Evolutionary conservation across 1,140 invertebrate species (phyloP).

Genomic region (Oscheius sp.): DNA sequence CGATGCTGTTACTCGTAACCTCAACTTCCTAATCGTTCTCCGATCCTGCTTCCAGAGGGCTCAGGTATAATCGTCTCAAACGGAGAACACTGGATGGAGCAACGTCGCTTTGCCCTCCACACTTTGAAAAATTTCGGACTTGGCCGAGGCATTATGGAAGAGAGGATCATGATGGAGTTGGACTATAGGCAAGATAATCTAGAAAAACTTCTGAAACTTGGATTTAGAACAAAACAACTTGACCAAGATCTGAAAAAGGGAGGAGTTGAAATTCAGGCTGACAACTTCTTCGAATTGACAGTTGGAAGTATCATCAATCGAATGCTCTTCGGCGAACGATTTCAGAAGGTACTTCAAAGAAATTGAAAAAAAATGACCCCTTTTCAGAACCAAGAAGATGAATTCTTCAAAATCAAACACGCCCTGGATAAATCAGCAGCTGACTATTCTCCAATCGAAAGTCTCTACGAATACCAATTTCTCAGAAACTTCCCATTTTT

Average conservation of each 20-base stretch:
- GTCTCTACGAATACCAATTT: not conserved
- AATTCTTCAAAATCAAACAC: constrained; percentile 11
- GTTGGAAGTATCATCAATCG: constrained; percentile 34
- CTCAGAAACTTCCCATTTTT: constrained; percentile 12
- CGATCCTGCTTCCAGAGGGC: constrained; percentile 8
- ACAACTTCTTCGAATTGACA: constrained; percentile 16
- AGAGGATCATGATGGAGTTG: constrained; percentile 31
- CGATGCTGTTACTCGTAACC: no score
- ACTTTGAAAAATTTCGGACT: constrained; percentile 45
- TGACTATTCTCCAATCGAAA: constrained; percentile 5
- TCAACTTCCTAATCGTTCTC: not conserved
- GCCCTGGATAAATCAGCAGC: constrained; percentile 12
- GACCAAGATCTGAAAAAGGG: constrained; percentile 2
- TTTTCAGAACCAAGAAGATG: constrained; percentile 4
- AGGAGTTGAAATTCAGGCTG: not conserved
- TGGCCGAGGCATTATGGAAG: constrained; percentile 44
- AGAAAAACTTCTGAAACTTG: not conserved
- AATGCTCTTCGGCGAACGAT: constrained; percentile 22
- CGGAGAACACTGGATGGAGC: constrained; percentile 38
- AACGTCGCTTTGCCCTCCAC: constrained; percentile 44
- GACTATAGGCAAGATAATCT: not conserved
- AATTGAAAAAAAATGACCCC: not conserved
- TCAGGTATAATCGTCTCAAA: constrained; percentile 23
- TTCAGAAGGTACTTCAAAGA: constrained; percentile 20
- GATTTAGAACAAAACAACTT: not conserved